Percentiles rank a stretch among this genome's conserved stretches.
phyloP scores from a whole-genome alignment of 2,113 vertebrate species.

The Paracanthobrama guichenoti region DNA sequence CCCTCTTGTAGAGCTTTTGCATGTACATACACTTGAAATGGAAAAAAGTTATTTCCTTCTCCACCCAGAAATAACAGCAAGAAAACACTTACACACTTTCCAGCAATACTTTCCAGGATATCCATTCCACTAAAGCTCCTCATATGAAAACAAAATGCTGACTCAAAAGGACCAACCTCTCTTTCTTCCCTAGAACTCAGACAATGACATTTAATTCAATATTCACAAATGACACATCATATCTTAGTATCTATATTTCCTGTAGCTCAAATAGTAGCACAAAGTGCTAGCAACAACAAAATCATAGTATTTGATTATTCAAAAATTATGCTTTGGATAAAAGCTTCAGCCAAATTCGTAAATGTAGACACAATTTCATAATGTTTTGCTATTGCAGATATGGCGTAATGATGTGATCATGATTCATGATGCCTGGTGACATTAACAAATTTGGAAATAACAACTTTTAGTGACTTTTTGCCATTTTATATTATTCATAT shows the following conservation, averaged over 20 bases:
- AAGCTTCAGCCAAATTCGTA: neutral
- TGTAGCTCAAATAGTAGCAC: neutral
- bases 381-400: neutral
- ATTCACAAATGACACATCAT: neutral
- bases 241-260: constrained; percentile 10
- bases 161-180: too few relatives aligned
- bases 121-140: neutral
- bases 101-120: neutral
- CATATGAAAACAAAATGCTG: neutral
- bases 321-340: neutral
- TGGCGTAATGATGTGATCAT: neutral
- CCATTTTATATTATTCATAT: too few relatives aligned
- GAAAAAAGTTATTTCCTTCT: constrained; percentile 21
- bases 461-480: neutral
- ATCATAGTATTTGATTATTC: neutral
- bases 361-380: too few relatives aligned
- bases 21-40: constrained; percentile 6
- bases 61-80: neutral
- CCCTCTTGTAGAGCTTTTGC: neutral
- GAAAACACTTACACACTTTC: neutral
- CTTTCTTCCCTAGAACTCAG: neutral
- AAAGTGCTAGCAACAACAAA: neutral
- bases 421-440: neutral
- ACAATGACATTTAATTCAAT: neutral
- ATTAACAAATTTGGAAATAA: neutral